Conservation (phyloP, 2,888 invertebrate species). For the Amitus sp. region DNA sequence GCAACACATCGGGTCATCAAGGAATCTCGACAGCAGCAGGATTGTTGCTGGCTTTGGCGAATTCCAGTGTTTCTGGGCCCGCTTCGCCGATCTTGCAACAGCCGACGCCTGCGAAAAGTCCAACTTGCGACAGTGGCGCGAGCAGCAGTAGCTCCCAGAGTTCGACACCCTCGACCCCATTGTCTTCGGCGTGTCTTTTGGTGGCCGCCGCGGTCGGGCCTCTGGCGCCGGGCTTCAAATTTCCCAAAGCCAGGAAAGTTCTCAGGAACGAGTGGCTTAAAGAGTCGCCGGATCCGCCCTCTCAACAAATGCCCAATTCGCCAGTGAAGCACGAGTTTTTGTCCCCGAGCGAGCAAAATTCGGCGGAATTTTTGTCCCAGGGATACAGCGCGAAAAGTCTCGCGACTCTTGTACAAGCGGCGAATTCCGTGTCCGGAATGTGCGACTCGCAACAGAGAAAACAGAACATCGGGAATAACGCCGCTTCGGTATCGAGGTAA, state of each 20-base stretch:
- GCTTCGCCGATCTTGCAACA: slow-evolving; percentile 55
- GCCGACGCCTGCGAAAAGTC: slow-evolving; percentile 63
- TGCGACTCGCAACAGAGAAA: slow-evolving; percentile 64
- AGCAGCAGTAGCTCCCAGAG: slow-evolving; percentile 66
- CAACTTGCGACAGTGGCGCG: slow-evolving; percentile 63
- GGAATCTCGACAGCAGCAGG: slow-evolving; percentile 69
- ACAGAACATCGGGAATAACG: slow-evolving; percentile 51
- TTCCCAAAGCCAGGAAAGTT: slow-evolving; percentile 90
- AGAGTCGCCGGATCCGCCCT: slow-evolving; percentile 72
- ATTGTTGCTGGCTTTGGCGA: slow-evolving; percentile 70
- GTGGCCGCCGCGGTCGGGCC: slow-evolving; percentile 89
- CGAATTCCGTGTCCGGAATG: slow-evolving; percentile 64
- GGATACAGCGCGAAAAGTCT: slow-evolving; percentile 65
- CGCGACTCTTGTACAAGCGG: slow-evolving; percentile 74
- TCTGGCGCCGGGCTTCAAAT: slow-evolving; percentile 84
- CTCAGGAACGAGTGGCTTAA: slow-evolving; percentile 92
- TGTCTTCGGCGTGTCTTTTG: slow-evolving; percentile 83
- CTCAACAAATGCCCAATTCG: slow-evolving; percentile 34
- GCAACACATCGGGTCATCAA: slow-evolving; percentile 39
- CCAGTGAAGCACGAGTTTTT: slow-evolving; percentile 4
- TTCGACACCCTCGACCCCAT: slow-evolving; percentile 70
- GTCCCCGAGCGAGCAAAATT: slow-evolving; percentile 45
- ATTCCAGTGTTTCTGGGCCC: slow-evolving; percentile 58
- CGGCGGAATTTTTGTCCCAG: slow-evolving; percentile 53
- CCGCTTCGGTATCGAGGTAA: background rate